phyloP scores from a whole-genome alignment of 1,140 invertebrate genomes.

The Phenacoccus solenopsis region DNA sequence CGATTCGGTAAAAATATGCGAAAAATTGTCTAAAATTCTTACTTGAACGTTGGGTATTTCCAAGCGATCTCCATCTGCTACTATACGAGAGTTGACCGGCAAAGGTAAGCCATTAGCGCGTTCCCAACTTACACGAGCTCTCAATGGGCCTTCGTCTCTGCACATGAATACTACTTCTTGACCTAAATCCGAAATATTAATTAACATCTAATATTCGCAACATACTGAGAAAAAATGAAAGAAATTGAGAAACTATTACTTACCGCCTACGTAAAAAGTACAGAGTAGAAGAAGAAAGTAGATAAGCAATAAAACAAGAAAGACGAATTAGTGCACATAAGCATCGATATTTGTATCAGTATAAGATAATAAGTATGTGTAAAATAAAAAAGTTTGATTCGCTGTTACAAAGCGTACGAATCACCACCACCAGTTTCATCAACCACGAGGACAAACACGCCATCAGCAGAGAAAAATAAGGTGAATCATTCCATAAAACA shows the following conservation, averaged over 20 bases:
- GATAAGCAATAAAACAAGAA: background rate
- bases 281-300: background rate
- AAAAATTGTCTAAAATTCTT: constrained; percentile 25
- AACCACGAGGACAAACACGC: background rate
- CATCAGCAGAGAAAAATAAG: background rate
- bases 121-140: constrained; percentile 62
- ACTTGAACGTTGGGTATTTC: constrained; percentile 74
- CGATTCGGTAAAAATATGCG: background rate
- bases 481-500: background rate
- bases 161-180: constrained; percentile 84
- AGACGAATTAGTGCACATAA: background rate
- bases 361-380: no score
- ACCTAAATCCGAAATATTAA: constrained; percentile 41
- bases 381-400: background rate
- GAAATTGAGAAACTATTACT: background rate
- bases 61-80: constrained; percentile 46
- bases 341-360: background rate
- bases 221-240: background rate
- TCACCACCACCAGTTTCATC: background rate
- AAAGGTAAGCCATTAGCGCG: constrained; percentile 53
- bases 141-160: constrained; percentile 65
- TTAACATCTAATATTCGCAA: background rate
- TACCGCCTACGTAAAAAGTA: constrained; percentile 14
- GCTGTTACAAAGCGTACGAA: background rate
- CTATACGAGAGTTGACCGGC: constrained; percentile 49